A percentile compares a stretch with the other conserved stretches of the same genome.
These are phyloP conservation scores for Mantis religiosa DNA, from an alignment of 2,888 invertebrate species.

Conservation along the genomic window DNA sequence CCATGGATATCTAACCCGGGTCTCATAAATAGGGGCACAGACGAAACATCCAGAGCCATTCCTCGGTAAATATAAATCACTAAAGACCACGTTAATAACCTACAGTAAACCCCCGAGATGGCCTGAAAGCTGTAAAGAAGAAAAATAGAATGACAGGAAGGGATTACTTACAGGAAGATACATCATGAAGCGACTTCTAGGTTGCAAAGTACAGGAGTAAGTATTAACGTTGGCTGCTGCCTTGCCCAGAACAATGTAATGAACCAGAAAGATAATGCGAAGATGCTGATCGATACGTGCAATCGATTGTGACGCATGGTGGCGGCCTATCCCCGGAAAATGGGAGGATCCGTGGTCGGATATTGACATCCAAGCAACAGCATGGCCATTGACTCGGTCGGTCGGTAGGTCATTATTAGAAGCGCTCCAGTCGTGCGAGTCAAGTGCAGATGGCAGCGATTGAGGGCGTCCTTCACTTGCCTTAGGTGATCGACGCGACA, in stretches of 20 bases:
- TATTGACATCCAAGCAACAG: background rate
- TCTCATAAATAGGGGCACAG: too few species aligned
- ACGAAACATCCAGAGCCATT: too few species aligned
- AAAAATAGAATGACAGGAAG: too few species aligned
- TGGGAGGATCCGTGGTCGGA: background rate
- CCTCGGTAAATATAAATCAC: too few species aligned
- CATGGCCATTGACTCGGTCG: background rate
- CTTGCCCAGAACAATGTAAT: background rate
- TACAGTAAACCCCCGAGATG: too few species aligned
- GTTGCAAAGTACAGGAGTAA: background rate
- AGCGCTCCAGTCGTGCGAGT: too few species aligned
- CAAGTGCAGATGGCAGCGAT: background rate
- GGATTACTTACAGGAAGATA: too few species aligned
- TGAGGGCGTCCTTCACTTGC: background rate
- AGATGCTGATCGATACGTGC: background rate
- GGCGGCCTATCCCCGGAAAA: background rate
- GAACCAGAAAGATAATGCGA: background rate
- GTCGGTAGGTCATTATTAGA: background rate
- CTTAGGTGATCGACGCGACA: too few species aligned
- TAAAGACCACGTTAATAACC: too few species aligned
- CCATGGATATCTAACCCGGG: too few species aligned
- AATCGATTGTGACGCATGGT: background rate
- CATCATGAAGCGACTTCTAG: too few species aligned
- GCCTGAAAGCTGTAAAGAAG: too few species aligned
- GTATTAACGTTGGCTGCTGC: background rate